A percentile compares a stretch with the other conserved stretches of the same genome.
phyloP scores from a whole-genome alignment of 1,140 invertebrate species.

The Acromyrmex charruanus region DNA sequence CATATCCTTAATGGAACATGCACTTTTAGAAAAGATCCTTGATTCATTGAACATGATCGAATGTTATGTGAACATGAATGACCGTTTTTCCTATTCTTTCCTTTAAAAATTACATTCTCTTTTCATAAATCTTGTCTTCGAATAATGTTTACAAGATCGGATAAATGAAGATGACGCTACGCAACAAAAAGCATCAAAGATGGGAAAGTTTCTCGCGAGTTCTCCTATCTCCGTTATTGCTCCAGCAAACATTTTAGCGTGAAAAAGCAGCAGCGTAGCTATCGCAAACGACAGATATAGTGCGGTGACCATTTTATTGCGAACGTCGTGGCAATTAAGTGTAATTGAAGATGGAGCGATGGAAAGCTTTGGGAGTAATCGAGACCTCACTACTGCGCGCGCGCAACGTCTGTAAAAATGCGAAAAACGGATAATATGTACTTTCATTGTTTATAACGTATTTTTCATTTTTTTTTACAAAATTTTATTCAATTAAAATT shows the following conservation, averaged over 20 bases:
- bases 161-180: background rate
- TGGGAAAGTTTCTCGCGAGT: background rate
- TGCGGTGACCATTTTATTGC: slow-evolving; percentile 56
- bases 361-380: slow-evolving; percentile 60
- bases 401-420: slow-evolving; percentile 19
- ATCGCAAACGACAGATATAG: slow-evolving; percentile 54
- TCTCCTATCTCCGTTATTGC: slow-evolving; percentile 17
- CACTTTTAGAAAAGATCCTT: background rate
- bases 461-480: background rate
- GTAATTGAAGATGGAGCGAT: slow-evolving; percentile 59
- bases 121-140: background rate
- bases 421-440: slow-evolving; percentile 13
- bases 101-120: background rate
- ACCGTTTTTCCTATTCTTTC: background rate
- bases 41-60: background rate
- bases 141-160: slow-evolving; percentile 21
- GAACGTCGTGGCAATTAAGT: slow-evolving; percentile 47
- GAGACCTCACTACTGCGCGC: slow-evolving; percentile 11
- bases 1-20: background rate
- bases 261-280: slow-evolving; percentile 7
- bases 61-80: background rate
- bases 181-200: background rate
- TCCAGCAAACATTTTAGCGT: slow-evolving; percentile 33
- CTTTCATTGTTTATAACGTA: too few species aligned
- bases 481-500: background rate